Evolutionary conservation across 2,888 invertebrate species (phyloP).

Genomic region (Hecatera dysodea): DNA sequence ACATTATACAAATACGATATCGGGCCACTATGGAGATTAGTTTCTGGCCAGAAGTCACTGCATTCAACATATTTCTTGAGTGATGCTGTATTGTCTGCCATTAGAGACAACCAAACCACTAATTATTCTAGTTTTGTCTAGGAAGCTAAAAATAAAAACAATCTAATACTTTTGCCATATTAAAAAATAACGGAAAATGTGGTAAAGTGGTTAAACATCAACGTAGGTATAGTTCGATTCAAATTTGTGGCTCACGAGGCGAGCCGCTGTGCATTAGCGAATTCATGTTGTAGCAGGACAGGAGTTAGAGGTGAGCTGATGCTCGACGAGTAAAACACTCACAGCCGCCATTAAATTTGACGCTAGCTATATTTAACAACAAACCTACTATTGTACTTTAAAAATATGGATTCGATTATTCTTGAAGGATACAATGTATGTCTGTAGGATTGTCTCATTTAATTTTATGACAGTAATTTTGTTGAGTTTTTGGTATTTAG

Average conservation of each 20-base stretch:
- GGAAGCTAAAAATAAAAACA: background rate
- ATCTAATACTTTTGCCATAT: background rate
- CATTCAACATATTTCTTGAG: constrained; percentile 12
- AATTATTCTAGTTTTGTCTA: background rate
- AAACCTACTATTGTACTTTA: background rate
- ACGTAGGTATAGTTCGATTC: background rate
- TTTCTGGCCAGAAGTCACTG: constrained; percentile 10
- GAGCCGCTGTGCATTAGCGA: background rate
- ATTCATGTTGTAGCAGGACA: background rate
- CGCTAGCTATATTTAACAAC: background rate
- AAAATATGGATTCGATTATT: constrained; percentile 10
- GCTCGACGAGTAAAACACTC: background rate
- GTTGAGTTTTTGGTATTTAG: constrained; percentile 57
- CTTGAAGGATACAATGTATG: background rate
- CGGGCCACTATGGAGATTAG: constrained; percentile 40
- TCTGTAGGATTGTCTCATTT: constrained; percentile 31
- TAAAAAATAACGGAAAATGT: background rate
- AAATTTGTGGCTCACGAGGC: background rate
- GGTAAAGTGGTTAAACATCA: background rate
- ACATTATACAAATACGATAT: constrained; percentile 7
- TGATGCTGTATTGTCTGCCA: constrained; percentile 3
- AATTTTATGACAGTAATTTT: constrained; percentile 61
- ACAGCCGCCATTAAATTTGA: background rate
- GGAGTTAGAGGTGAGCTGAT: background rate
- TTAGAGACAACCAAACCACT: background rate